These are phyloP conservation scores for Dissostichus mawsoni DNA, from an alignment of 2,113 vertebrate species.

Conservation along the genomic window DNA sequence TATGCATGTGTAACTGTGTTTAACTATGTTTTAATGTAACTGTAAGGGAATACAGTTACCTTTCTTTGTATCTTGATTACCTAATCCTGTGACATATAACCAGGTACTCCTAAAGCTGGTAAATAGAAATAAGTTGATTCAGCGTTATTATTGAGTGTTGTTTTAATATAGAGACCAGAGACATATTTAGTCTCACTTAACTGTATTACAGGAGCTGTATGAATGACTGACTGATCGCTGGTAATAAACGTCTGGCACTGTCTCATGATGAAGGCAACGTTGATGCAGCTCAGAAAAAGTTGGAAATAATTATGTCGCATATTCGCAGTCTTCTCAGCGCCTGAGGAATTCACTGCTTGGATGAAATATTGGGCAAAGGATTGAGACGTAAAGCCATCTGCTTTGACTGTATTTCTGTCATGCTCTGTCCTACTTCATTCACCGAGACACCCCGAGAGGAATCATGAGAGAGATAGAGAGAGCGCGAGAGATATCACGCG, in stretches of 20 bases:
- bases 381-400: slow-evolving; percentile 65
- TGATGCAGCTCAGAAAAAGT: slow-evolving; percentile 38
- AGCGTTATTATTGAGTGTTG: neutral
- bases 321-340: slow-evolving; percentile 20
- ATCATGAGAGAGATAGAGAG: neutral
- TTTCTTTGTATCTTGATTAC: too few relatives aligned
- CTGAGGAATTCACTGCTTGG: slow-evolving; percentile 35
- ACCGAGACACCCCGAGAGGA: slow-evolving; percentile 29
- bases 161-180: neutral
- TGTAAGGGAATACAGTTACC: too few relatives aligned
- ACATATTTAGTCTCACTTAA: slow-evolving; percentile 32
- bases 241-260: slow-evolving; percentile 37
- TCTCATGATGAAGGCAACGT: neutral
- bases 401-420: slow-evolving; percentile 68
- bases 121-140: too few relatives aligned
- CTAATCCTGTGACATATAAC: too few relatives aligned
- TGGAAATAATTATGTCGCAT: slow-evolving; percentile 45
- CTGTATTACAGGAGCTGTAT: slow-evolving; percentile 13
- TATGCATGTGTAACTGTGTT: too few relatives aligned
- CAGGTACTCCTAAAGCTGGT: too few relatives aligned
- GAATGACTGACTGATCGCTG: slow-evolving; percentile 14
- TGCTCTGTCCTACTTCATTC: slow-evolving; percentile 55
- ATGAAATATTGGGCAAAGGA: slow-evolving; percentile 59
- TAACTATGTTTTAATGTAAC: too few relatives aligned
- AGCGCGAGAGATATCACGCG: slow-evolving; percentile 16